Evolutionary conservation across 2,888 invertebrate species (phyloP), one percentile per base, ranked within the genome.

Genomic region (Timema podura): DNA sequence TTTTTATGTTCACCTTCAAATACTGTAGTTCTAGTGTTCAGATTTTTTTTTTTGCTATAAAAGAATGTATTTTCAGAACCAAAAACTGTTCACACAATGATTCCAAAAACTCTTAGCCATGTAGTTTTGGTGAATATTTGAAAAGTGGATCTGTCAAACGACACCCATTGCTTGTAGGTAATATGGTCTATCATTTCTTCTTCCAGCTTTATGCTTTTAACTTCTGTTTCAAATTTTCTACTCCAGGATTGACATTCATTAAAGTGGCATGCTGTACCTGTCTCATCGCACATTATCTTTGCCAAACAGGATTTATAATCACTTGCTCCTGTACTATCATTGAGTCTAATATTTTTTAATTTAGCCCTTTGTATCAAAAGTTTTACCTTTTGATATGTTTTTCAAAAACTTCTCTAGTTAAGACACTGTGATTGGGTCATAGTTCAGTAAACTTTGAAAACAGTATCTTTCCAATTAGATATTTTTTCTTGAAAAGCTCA

Each of bases 161-260:
- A 30, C 30, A 30, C n/a, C 54, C 13, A 57, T 30, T 57, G 57
- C 15, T 57, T 57, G 15, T 57, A 57, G 30, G 57, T 57, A 13
- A 57, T n/a, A 30, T 57, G 15, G n/a, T 54, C 54, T 15, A 54
- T 16, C 54, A 54, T 54, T 54, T 54, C 54, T 54, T 54, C 54
- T 11, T 54, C 54, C n/a, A 54, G n/a, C n/a, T 54, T 54, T 13
- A 11, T 54, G 54, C 2, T 8, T 30, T 54, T 54, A 54, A 54
- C 54, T 54, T 16, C 16, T 54, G 15, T 54, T 54, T 54, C 8
- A 54, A 54, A 54, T 54, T 54, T 54, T 13, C 54, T 54, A 54
- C n/a, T 8, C 54, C n/a, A 15, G 54, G 15, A 57, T 9, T 13
- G 57, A 9, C n/a, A 8, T 30, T 57, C 57, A n/a, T 13, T 13